Evolutionary conservation across 2,888 invertebrate genomes (phyloP).

Genomic region (Drosophila borborema): DNA sequence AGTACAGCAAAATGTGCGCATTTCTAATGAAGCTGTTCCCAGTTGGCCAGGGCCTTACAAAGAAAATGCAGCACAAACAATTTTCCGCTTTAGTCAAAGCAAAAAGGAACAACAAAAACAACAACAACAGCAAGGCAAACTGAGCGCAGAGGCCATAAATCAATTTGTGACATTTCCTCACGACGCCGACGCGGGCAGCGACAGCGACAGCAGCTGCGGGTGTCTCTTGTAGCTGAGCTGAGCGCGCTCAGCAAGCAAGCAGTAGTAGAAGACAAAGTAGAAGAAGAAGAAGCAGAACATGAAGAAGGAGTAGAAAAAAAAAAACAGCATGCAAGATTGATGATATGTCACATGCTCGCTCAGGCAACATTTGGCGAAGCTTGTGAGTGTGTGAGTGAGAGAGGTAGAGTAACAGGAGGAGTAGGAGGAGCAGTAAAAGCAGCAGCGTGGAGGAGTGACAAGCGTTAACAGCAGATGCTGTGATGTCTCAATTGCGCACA

Average conservation of each 20-base stretch:
- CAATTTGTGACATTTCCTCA: constrained; percentile 81
- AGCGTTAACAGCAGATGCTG: constrained; percentile 78
- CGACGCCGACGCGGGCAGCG: constrained; percentile 45
- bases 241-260: background rate
- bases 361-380: constrained; percentile 56
- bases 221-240: background rate
- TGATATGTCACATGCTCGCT: constrained; percentile 71
- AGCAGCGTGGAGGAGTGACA: constrained; percentile 52
- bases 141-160: constrained; percentile 67
- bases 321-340: constrained; percentile 63
- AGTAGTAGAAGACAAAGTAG: constrained; percentile 1
- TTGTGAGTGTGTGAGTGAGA: constrained; percentile 17
- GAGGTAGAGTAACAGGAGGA: background rate
- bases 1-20: constrained; percentile 58
- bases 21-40: constrained; percentile 76
- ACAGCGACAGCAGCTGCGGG: constrained; percentile 41
- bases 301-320: constrained; percentile 9
- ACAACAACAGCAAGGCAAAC: constrained; percentile 36
- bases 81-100: constrained; percentile 39
- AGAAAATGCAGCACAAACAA: constrained; percentile 57
- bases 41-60: constrained; percentile 39
- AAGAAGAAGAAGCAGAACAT: constrained; percentile 21
- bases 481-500: constrained; percentile 75
- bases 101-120: constrained; percentile 19
- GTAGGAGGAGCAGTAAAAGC: background rate